Conservation (phyloP, 2,797 vertebrate genomes). For the Parambassis ranga region DNA sequence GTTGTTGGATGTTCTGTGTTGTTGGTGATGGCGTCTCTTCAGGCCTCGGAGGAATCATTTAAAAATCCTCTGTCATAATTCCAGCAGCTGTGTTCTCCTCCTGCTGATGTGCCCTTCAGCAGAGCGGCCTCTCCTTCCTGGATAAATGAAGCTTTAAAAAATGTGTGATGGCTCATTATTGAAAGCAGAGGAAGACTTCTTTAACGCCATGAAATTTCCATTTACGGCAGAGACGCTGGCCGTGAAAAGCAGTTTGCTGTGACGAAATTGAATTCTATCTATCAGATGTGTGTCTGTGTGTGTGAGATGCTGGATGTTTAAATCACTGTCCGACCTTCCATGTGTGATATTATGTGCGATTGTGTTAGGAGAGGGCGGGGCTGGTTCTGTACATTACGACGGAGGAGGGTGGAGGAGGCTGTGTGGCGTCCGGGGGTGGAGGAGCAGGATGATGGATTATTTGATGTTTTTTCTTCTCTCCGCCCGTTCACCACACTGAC, state of each 20-base stretch:
- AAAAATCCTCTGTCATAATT: no score
- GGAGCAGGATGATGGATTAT: conserved; percentile 37
- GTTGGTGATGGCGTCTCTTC: no score
- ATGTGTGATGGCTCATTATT: conserved; percentile 4
- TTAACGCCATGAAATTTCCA: conserved; percentile 54
- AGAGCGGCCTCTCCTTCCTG: no score
- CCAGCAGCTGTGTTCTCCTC: no score
- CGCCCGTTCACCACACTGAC: not conserved
- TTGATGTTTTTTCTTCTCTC: not conserved
- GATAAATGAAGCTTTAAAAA: not conserved
- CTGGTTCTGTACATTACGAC: conserved; percentile 15
- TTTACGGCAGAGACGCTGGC: conserved; percentile 32
- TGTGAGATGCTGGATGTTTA: conserved; percentile 1
- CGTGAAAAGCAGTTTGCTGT: conserved; percentile 46
- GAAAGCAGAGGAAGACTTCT: conserved; percentile 25
- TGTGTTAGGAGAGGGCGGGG: not conserved
- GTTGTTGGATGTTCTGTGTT: no score
- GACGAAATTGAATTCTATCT: conserved; percentile 51
- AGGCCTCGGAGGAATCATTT: no score
- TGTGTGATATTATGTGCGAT: conserved; percentile 27
- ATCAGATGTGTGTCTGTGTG: not conserved
- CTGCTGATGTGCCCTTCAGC: no score
- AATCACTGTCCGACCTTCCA: conserved; percentile 50
- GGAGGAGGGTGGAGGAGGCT: not conserved
- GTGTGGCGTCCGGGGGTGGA: conserved; percentile 26